Evolutionary conservation across 2,797 vertebrate species (phyloP).

Genomic region (Aphelocoma californica): DNA sequence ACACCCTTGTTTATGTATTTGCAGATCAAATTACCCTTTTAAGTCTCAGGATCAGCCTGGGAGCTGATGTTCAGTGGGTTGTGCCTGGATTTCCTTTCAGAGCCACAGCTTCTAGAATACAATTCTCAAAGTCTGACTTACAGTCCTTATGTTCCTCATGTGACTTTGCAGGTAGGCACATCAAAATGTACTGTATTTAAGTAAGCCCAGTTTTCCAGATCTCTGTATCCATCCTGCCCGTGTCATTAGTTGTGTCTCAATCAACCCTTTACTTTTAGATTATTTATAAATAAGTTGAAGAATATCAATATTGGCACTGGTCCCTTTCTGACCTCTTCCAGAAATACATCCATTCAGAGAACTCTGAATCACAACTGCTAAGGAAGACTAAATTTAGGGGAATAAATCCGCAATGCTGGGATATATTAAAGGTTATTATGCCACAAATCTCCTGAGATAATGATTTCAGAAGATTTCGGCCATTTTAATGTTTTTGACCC

Average conservation of each 20-base stretch:
- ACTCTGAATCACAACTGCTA: neutral
- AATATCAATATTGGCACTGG: neutral
- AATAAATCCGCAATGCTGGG: neutral
- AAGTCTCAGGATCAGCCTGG: neutral
- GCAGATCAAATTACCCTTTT: neutral
- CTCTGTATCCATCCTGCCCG: neutral
- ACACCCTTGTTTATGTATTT: neutral
- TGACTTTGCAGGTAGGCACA: neutral
- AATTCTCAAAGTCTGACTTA: neutral
- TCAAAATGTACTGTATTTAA: neutral
- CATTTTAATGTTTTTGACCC: neutral
- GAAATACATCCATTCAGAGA: neutral
- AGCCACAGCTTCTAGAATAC: neutral
- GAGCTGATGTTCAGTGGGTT: neutral
- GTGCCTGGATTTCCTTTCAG: neutral
- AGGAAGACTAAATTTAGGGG: neutral
- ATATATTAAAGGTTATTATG: slow-evolving; percentile 1
- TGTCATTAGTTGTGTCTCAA: neutral
- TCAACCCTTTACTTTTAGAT: neutral
- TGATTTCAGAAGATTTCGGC: neutral
- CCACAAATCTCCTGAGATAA: neutral
- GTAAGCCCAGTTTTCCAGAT: neutral
- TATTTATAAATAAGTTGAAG: neutral
- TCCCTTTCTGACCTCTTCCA: neutral
- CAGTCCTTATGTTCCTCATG: neutral